A percentile compares a stretch with the other conserved stretches of the same genome.
Conservation (phyloP, 2,888 invertebrate genomes). For the Teinopalpus imperialis region DNA sequence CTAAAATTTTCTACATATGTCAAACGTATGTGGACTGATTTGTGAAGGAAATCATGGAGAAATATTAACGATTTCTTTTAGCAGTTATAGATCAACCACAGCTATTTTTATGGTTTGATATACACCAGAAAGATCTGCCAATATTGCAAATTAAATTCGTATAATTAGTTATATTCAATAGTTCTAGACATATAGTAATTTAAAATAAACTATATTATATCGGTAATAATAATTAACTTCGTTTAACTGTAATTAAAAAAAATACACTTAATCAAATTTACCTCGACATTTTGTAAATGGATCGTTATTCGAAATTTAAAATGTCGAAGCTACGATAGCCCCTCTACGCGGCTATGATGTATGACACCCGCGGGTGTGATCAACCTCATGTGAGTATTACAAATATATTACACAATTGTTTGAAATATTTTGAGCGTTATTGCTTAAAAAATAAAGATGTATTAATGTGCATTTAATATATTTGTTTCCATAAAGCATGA, state of each 20-base stretch:
- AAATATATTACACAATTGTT: not conserved
- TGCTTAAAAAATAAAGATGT: not conserved
- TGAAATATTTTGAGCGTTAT: slow-evolving; percentile 8
- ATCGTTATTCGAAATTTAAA: slow-evolving; percentile 67
- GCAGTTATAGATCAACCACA: too few species aligned
- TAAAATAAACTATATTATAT: too few species aligned
- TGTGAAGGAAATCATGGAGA: too few species aligned
- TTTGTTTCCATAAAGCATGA: slow-evolving; percentile 6
- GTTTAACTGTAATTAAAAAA: slow-evolving; percentile 23
- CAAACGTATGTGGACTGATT: too few species aligned
- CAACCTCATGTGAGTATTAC: slow-evolving; percentile 37
- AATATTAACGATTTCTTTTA: too few species aligned
- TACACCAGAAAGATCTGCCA: too few species aligned
- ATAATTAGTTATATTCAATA: too few species aligned
- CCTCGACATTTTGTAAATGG: slow-evolving; percentile 52
- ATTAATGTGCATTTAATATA: not conserved
- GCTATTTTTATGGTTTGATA: too few species aligned
- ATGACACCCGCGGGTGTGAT: slow-evolving; percentile 70
- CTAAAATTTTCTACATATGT: too few species aligned
- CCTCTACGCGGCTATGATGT: slow-evolving; percentile 54
- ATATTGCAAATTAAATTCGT: too few species aligned
- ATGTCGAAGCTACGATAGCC: slow-evolving; percentile 57
- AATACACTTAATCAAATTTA: slow-evolving; percentile 10
- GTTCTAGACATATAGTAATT: too few species aligned
- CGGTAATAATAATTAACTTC: too few species aligned